Base-by-base conservation (phyloP, 2,888 invertebrate species). In the Scaptomyza polygonia region DNA sequence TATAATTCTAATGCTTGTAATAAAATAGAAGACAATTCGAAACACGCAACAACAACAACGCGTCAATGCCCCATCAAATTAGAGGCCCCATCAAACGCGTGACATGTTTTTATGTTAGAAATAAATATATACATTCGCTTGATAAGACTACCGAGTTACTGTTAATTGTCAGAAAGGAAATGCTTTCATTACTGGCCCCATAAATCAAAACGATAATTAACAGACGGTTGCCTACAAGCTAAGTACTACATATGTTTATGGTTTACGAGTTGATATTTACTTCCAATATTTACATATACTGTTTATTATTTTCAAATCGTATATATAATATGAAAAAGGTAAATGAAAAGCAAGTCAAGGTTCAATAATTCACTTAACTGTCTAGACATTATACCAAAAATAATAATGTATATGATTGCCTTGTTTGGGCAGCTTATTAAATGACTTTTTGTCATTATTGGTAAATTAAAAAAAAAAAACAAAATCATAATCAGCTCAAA, bases 1-100 rank as follows among this genome's bases (percentile, higher is more conserved):
- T 67, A 63, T 61, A 44, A 57, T 72, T 68, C 59, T 62, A 75
- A 63, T 68, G 56, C 25, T 65, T 43, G 57, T 80, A 83, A 81
- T 83, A 73, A 85, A 85, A 68, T 77, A 85, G 74, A 83, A 85
- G 79, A 68, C 80, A 79, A 77, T 84, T 80, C 71, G 63, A 58
- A 56, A 70, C 84, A 84, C 84, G 84, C 85, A 73, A 85, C 51
- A 72, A 36, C 51, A 72, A 36, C 36, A 36, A 79, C 80, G 85
- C 85, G 66, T 84, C 85, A 77, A 79, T 85, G 85, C 77, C 63
- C 57, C 65, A 63, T 54, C 56, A 81, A 84, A 83, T 81, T 83
- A 64, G 59, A 58, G 64, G 62, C 58, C 54, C 44, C n/a, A n/a
- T 69, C 71, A 81, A 65, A 63, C 75, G 64, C 72, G 70, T 77